phyloP scores from a whole-genome alignment of 2,113 vertebrate genomes.

The Balaeniceps rex region DNA sequence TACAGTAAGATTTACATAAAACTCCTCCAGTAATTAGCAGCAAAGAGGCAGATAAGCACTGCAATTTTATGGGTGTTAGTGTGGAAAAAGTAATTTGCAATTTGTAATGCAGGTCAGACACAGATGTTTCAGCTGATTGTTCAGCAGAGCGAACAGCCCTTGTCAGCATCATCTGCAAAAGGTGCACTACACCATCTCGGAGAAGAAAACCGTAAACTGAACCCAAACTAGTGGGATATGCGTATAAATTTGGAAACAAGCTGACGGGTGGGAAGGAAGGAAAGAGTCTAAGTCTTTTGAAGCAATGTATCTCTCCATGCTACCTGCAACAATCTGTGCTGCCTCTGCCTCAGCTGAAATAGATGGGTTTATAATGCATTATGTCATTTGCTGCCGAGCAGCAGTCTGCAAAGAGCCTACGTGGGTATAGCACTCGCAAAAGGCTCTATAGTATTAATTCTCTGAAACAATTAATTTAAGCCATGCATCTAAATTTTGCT shows the following conservation, averaged over 20 bases:
- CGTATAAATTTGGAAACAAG: neutral
- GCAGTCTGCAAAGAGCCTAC: neutral
- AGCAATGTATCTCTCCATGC: neutral
- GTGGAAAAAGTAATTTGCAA: conserved; percentile 20
- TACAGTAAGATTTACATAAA: conserved; percentile 24
- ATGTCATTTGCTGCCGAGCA: neutral
- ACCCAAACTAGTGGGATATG: neutral
- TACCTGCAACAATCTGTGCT: neutral
- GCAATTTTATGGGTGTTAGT: neutral
- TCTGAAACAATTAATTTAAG: neutral
- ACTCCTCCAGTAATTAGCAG: conserved; percentile 33
- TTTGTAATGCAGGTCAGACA: neutral
- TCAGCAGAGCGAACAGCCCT: neutral
- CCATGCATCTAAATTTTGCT: neutral
- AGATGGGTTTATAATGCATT: neutral
- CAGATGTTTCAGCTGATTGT: neutral
- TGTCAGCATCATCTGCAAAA: neutral
- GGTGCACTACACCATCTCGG: neutral
- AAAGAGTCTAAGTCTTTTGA: neutral
- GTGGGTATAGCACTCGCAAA: accelerated
- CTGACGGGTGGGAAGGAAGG: neutral
- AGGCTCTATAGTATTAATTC: neutral
- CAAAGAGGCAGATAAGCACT: conserved; percentile 24
- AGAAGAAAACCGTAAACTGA: neutral
- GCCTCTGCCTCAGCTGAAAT: neutral